These are phyloP conservation scores for Leptopilina myrica DNA, from an alignment of 2,888 invertebrate species.

Conservation along the genomic window DNA sequence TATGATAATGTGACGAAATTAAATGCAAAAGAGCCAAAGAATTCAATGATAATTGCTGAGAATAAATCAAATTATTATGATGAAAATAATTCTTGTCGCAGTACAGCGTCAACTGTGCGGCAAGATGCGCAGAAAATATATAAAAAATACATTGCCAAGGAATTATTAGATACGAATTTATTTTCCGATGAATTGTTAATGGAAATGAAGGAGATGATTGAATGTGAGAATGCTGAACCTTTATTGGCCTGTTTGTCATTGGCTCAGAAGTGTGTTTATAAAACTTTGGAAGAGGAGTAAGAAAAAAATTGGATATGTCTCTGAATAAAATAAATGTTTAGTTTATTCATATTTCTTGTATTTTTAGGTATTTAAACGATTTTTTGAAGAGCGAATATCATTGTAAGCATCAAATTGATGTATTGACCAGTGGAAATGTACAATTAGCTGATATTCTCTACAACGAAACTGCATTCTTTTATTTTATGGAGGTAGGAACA, in stretches of 20 bases:
- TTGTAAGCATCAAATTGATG: conserved; percentile 95
- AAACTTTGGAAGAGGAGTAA: conserved; percentile 84
- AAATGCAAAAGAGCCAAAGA: conserved; percentile 70
- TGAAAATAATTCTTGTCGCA: conserved; percentile 7
- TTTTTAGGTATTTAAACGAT: conserved; percentile 84
- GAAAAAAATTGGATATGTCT: too few species aligned
- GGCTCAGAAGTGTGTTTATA: conserved; percentile 84
- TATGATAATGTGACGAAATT: conserved; percentile 59
- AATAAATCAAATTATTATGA: conserved; percentile 14
- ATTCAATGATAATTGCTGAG: conserved; percentile 52
- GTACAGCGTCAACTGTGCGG: conserved; percentile 60
- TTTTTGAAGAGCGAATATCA: conserved; percentile 92
- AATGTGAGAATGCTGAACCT: conserved; percentile 82
- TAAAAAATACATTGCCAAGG: conserved; percentile 86
- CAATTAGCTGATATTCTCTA: conserved; percentile 91
- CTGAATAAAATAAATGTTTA: too few species aligned
- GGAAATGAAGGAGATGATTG: conserved; percentile 83
- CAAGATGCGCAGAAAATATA: conserved; percentile 85
- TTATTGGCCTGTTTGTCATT: conserved; percentile 85
- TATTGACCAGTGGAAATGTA: conserved; percentile 88
- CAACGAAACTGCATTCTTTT: conserved; percentile 93
- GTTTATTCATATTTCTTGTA: too few species aligned
- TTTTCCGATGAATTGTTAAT: conserved; percentile 80
- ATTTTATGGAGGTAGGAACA: conserved; percentile 89
- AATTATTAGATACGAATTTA: conserved; percentile 81